phyloP scores from a whole-genome alignment of 53 echinoderm and acorn worm genomes.

The Hippasteria phrygiana region DNA sequence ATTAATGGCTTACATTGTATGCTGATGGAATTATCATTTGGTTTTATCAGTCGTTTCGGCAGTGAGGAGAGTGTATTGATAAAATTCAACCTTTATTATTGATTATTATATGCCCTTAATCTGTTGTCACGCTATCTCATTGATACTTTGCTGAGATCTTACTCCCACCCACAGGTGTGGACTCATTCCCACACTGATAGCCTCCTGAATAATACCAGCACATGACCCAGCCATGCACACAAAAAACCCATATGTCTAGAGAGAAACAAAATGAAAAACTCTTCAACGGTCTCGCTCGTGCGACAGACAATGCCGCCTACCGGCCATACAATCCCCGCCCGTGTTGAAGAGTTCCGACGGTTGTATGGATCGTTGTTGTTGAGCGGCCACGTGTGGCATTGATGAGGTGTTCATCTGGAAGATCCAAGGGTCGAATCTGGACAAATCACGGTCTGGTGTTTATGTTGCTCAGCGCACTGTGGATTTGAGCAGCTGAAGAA shows the following conservation, averaged over 20 bases:
- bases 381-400: constrained; percentile 10
- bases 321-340: neutral
- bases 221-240: neutral
- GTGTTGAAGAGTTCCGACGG: neutral
- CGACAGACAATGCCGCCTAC: constrained; percentile 1
- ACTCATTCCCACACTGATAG: neutral
- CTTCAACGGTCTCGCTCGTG: neutral
- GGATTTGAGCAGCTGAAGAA: neutral
- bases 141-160: neutral
- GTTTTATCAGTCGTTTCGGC: too few species aligned
- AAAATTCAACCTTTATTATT: too few species aligned
- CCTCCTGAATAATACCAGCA: neutral
- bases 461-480: neutral
- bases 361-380: neutral
- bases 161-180: neutral
- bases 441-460: constrained; percentile 29
- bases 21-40: too few species aligned
- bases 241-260: neutral
- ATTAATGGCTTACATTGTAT: too few species aligned
- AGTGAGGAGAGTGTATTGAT: too few species aligned
- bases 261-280: neutral
- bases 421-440: constrained; percentile 8
- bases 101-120: too few species aligned
- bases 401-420: neutral
- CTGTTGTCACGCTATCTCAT: neutral